Conservation (phyloP, 2,797 vertebrate species). For the Hemibagrus guttatus region DNA sequence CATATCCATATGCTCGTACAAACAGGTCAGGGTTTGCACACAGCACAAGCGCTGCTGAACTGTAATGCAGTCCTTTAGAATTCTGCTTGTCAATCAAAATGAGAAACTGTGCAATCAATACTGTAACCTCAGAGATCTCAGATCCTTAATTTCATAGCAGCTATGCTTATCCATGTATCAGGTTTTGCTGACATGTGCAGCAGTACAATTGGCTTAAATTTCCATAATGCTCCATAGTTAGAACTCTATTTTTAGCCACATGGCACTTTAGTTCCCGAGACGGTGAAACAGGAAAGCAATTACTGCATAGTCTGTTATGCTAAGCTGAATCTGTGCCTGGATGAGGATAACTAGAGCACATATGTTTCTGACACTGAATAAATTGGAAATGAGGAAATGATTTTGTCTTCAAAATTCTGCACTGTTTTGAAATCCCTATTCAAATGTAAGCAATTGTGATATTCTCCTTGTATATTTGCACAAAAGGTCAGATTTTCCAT, state of each 20-base stretch:
- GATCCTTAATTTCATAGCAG: neutral
- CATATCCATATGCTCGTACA: neutral
- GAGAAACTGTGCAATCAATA: neutral
- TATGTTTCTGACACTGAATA: neutral
- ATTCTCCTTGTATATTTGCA: neutral
- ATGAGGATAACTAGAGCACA: neutral
- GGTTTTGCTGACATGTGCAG: constrained; percentile 13
- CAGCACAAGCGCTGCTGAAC: neutral
- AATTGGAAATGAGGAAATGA: neutral
- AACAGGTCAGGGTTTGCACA: neutral
- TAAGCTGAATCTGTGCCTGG: neutral
- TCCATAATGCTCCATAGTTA: constrained; percentile 47
- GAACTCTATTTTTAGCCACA: constrained; percentile 38
- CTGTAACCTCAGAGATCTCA: neutral
- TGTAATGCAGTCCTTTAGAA: neutral
- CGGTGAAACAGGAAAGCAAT: constrained; percentile 5
- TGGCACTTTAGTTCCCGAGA: neutral
- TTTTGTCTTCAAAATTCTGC: neutral
- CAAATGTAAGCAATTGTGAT: neutral
- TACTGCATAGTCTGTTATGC: neutral
- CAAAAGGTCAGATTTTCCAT: neutral
- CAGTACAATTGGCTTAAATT: constrained; percentile 30
- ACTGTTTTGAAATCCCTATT: neutral
- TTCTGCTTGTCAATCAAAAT: neutral
- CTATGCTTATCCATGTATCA: neutral